A percentile compares a stretch with the other conserved stretches of the same genome.
phyloP scores from a whole-genome alignment of 2,888 invertebrate species.

The Plebejus anna region DNA sequence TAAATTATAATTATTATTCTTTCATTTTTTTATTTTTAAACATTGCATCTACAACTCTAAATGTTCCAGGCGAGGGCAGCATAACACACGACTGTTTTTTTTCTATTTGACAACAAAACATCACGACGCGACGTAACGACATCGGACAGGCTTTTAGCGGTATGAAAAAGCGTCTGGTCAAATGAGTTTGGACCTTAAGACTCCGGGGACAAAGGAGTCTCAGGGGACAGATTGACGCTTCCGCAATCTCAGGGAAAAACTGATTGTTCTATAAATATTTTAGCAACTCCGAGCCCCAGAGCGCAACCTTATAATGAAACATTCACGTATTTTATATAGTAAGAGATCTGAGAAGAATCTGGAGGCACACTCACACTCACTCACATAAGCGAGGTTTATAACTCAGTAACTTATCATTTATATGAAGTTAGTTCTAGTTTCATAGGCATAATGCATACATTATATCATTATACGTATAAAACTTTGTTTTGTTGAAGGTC shows the following conservation, averaged over 20 bases:
- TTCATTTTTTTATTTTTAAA: too few relatives aligned
- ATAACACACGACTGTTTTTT: neutral
- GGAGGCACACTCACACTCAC: neutral
- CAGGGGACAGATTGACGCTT: slow-evolving; percentile 15
- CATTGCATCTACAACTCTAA: too few relatives aligned
- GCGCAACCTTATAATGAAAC: neutral
- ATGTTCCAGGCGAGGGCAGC: too few relatives aligned
- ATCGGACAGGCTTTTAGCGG: slow-evolving; percentile 25
- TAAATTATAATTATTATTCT: too few relatives aligned
- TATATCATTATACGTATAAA: too few relatives aligned
- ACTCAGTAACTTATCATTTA: too few relatives aligned
- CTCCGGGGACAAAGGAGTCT: neutral
- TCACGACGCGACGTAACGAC: neutral
- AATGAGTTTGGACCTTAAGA: slow-evolving; percentile 8
- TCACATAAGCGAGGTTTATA: neutral
- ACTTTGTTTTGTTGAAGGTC: too few relatives aligned
- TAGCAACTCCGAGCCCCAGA: neutral
- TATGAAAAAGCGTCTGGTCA: slow-evolving; percentile 17
- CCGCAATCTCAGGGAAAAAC: slow-evolving; percentile 8
- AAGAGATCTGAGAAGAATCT: neutral
- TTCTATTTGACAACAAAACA: neutral
- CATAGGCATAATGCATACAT: too few relatives aligned
- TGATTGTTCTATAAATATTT: slow-evolving; percentile 20
- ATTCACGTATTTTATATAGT: neutral
- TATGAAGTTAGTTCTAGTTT: too few relatives aligned